Evolutionary conservation across 2,113 vertebrate genomes (phyloP).

Genomic region (Elaphurus davidianus): DNA sequence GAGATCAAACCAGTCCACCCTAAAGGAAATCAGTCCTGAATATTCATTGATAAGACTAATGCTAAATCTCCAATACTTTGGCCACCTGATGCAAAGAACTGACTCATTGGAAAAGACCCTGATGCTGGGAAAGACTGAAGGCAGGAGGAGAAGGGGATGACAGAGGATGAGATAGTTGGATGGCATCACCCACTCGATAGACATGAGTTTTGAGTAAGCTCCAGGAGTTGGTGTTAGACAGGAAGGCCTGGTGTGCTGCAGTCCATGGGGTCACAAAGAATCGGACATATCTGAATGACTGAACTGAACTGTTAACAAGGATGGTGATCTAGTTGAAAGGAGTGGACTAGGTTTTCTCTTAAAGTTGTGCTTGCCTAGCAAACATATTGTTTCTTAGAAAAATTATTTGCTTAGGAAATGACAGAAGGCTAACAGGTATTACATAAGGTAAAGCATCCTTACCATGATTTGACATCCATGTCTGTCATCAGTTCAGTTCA

Average conservation of each 20-base stretch:
- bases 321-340: not conserved
- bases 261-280: not conserved
- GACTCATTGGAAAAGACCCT: not conserved
- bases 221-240: not conserved
- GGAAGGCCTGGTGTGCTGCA: not conserved
- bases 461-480: not conserved
- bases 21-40: not conserved
- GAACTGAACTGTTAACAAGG: not conserved
- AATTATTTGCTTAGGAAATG: not conserved
- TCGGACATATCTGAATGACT: not conserved
- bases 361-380: not conserved
- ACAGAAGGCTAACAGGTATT: not conserved
- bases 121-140: not conserved
- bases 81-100: not conserved
- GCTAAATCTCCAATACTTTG: not conserved
- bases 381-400: not conserved
- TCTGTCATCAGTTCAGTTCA: not conserved
- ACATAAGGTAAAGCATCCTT: not conserved
- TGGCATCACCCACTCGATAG: not conserved
- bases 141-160: not conserved
- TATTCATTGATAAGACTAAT: not conserved
- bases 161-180: not conserved
- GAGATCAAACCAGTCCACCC: not conserved
- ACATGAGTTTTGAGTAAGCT: not conserved
- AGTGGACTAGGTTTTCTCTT: not conserved